These are phyloP conservation scores for Spea multiplicata DNA, from an alignment of 2,113 vertebrate genomes.

Conservation along the genomic window DNA sequence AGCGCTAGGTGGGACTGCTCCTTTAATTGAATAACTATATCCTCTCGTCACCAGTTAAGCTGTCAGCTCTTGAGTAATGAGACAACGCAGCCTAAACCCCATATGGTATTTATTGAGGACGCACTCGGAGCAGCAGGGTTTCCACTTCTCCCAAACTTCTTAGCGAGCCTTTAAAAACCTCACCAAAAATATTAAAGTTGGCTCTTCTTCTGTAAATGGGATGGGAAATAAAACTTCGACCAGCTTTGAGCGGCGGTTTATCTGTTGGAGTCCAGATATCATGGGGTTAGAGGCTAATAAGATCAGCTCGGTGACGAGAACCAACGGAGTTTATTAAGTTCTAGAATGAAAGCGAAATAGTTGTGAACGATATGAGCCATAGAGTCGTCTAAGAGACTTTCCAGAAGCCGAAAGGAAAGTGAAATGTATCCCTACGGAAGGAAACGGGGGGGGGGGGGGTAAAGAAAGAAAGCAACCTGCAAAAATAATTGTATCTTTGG, in stretches of 20 bases:
- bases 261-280: constrained; percentile 20
- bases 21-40: constrained; percentile 29
- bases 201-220: background rate
- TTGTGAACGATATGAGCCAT: constrained; percentile 41
- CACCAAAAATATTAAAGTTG: constrained; percentile 1
- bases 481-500: constrained; percentile 52
- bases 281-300: constrained; percentile 30
- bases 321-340: background rate
- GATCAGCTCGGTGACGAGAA: constrained; percentile 28
- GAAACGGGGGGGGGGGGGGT: constrained; percentile 58
- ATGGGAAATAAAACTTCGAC: background rate
- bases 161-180: constrained; percentile 22
- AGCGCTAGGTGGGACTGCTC: constrained; percentile 5
- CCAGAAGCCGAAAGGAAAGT: constrained; percentile 54
- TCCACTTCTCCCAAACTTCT: constrained; percentile 22
- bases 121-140: background rate
- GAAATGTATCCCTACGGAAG: constrained; percentile 53
- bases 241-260: background rate
- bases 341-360: constrained; percentile 3
- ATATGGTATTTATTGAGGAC: constrained; percentile 37
- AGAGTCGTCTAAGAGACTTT: constrained; percentile 58
- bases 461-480: constrained; percentile 48
- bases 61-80: constrained; percentile 14
- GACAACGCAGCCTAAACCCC: background rate
- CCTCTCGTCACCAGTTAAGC: constrained; percentile 17